Evolutionary conservation across 92 coral and sea anemone species (phyloP).

Genomic region (Phenganax stokvisi): DNA sequence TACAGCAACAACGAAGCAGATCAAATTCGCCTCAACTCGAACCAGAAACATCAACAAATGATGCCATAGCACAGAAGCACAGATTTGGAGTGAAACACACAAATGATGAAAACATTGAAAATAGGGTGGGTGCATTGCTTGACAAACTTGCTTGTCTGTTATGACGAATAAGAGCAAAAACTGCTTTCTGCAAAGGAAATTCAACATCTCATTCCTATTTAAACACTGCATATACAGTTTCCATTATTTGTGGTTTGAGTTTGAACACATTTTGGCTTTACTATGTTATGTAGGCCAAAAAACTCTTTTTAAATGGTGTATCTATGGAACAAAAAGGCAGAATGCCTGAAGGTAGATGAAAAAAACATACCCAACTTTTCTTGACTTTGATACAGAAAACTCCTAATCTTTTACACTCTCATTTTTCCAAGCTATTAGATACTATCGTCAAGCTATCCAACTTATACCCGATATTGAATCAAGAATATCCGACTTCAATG

Average conservation of each 20-base stretch:
- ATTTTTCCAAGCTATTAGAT: conserved; percentile 52
- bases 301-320: conserved; percentile 65
- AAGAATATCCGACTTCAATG: conserved; percentile 50
- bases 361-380: background rate
- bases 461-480: conserved; percentile 92
- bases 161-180: background rate
- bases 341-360: conserved; percentile 66
- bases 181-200: too few relatives aligned
- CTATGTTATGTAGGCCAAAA: conserved; percentile 59
- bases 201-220: too few relatives aligned
- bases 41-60: conserved; percentile 1
- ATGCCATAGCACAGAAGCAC: conserved; percentile 12
- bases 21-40: background rate
- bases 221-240: too few relatives aligned
- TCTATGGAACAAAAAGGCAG: conserved; percentile 70
- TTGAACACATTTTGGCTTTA: background rate
- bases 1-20: conserved; percentile 1
- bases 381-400: background rate
- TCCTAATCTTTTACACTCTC: background rate
- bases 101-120: conserved; percentile 21
- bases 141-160: conserved; percentile 18
- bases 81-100: background rate
- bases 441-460: conserved; percentile 89
- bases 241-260: background rate
- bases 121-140: conserved; percentile 17